Conservation (phyloP, 1,140 invertebrate genomes). For the Drosophila erecta region DNA sequence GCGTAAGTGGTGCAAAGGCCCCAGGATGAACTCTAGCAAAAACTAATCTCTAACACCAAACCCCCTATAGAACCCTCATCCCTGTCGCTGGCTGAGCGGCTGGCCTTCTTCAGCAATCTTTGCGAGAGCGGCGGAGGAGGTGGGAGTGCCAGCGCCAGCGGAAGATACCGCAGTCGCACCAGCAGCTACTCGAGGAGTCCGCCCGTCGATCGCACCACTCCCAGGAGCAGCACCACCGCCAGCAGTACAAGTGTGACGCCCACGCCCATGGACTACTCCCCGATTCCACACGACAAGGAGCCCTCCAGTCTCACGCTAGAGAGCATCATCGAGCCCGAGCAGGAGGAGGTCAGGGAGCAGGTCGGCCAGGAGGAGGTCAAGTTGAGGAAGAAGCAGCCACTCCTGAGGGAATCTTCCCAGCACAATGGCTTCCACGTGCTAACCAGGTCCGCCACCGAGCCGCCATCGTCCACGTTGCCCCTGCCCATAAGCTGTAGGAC, state of each 20-base stretch:
- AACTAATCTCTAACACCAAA: constrained; percentile 8
- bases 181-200: constrained; percentile 66
- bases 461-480: constrained; percentile 5
- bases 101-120: constrained; percentile 79
- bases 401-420: background rate
- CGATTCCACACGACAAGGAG: constrained; percentile 30
- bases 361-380: background rate
- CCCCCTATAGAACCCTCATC: constrained; percentile 71
- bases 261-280: constrained; percentile 67
- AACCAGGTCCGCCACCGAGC: constrained; percentile 57
- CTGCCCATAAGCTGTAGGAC: constrained; percentile 48
- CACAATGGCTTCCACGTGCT: constrained; percentile 46
- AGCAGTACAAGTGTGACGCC: constrained; percentile 68
- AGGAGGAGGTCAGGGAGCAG: constrained; percentile 2
- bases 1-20: constrained; percentile 51
- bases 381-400: constrained; percentile 2
- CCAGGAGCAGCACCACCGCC: constrained; percentile 56
- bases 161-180: constrained; percentile 45
- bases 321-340: constrained; percentile 25
- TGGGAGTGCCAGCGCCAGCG: constrained; percentile 9
- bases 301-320: constrained; percentile 42
- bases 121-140: constrained; percentile 50
- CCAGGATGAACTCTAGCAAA: background rate
- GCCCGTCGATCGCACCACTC: constrained; percentile 57
- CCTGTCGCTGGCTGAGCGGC: constrained; percentile 74